Conservation (phyloP, 2,797 vertebrate genomes). For the Enteromius radiatus region DNA sequence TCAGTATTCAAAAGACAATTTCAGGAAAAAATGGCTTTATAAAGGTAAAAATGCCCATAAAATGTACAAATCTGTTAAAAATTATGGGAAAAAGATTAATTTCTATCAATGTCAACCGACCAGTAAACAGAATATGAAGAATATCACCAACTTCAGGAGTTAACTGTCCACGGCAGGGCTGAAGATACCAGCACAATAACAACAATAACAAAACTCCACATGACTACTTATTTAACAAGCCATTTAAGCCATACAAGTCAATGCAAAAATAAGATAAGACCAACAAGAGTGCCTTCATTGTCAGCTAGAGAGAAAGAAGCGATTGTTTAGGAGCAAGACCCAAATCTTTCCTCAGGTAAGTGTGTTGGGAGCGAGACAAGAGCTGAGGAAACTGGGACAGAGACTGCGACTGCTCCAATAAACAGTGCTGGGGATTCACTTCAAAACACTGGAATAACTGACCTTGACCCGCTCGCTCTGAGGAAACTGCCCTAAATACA, state of each 20-base stretch:
- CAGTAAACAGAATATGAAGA: no score
- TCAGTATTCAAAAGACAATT: no score
- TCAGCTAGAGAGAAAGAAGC: neutral
- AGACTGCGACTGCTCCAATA: constrained; percentile 32
- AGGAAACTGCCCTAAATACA: constrained; percentile 50
- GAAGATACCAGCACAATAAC: no score
- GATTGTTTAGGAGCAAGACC: neutral
- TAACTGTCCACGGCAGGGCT: no score
- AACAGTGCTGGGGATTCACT: constrained; percentile 45
- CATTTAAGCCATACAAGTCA: neutral
- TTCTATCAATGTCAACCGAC: no score
- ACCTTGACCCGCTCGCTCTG: constrained; percentile 52
- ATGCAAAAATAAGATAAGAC: neutral
- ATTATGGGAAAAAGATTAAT: no score
- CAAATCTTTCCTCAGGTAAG: constrained; percentile 24
- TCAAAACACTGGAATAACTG: constrained; percentile 30
- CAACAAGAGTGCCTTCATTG: neutral
- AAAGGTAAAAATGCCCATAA: no score
- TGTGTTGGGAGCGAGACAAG: constrained; percentile 23
- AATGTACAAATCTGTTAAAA: no score
- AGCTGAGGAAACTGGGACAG: constrained; percentile 35
- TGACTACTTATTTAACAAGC: neutral
- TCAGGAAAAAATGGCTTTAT: no score
- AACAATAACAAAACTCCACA: neutral
- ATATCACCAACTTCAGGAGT: no score